Evolutionary conservation across 2,888 invertebrate genomes (phyloP), one percentile per base, ranked within the genome.

Genomic region (Heliconius charithonia): DNA sequence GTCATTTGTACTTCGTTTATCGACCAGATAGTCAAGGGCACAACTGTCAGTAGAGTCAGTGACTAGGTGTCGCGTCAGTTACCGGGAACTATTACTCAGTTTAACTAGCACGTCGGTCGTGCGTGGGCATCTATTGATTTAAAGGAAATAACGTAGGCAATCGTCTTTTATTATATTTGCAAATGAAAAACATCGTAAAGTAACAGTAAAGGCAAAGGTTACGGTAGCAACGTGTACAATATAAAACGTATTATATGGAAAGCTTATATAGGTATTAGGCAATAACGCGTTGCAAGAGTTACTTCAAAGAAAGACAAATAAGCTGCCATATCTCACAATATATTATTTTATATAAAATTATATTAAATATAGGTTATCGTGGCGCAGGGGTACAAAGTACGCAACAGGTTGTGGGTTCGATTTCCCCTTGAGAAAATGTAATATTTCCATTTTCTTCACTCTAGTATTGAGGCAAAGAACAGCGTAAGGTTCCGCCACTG

Each of bases 21-120:
- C 80, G 81, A 79, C 79, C 76, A 80, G 71, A 75, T 80, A 80
- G 71, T 79, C 83, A 83, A 85, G 85, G 84, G 82, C 84, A 80
- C 78, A 76, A 80, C 78, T 75, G 81, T 75, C 76, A 81, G 69
- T 78, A 75, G 51, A 79, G 82, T 81, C 82, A 81, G 78, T 63
- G 79, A 76, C 79, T 79, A 74, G 51, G 65, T 76, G 80, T 82
- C 79, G 79, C 82, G 79, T 80, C 79, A 81, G 74, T 66, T 80
- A 69, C 75, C 45, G 81, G 72, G 78, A 76, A 77, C 71, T 83
- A 70, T 80, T 81, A 80, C 80, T 81, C 65, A 79, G 79, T 71
- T 69, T 76, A 65, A 67, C 70, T 79, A 80, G 79, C 25, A 71
- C 80, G 73, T 78, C 67, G 73, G 73, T 78, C 67, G 73, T 65